Base-by-base conservation (phyloP, 64 coral and sea anemone genomes). In the Actinia equina region DNA sequence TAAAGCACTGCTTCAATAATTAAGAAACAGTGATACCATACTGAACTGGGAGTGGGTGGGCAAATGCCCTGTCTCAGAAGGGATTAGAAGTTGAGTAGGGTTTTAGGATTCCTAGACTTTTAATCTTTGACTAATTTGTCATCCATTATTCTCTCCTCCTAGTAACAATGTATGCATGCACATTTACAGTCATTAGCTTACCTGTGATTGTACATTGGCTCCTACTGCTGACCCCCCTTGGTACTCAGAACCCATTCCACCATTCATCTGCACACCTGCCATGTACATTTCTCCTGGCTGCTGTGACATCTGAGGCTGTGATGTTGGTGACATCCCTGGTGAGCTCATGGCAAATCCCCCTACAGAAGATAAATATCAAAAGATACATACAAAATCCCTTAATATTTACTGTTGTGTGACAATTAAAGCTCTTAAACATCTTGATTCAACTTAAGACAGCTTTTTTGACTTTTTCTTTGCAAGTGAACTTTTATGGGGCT, bases 171-270 rank as follows among this genome's bases (percentile, higher is more conserved):
- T 4, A 4, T 65, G 17, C 0, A 65, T 65, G 22, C 17, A 18
- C 57, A 65, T 42, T 23, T 86, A 71, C 6, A n/a, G 3, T 45
- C 64, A 56, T 51, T 37, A 37, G 12, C 10, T 10, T 82, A 96
- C 94, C 94, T 96, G 94, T 64, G 94, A 96, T 71, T 96, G 94
- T 12, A 96, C 94, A 88, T 96, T 96, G 65, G 94, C 94, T 90
- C 94, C 94, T n/a, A 96, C 94, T 69, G 92, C 89, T 52, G 77
- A 78, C 51, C 94, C 94, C 26, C 87, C 79, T 53, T 96, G 94
- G 85, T 96, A 96, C 20, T 96, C 94, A 6, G 91, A 83, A 17
- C 94, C 91, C 91, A 96, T 93, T 20, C 91, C 91, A 8, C 94
- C 94, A 82, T 96, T 96, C 91, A 96, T 96, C 56, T 96, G 94